Conservation (phyloP, 2,797 vertebrate genomes). For the Tympanoctomys barrerae region DNA sequence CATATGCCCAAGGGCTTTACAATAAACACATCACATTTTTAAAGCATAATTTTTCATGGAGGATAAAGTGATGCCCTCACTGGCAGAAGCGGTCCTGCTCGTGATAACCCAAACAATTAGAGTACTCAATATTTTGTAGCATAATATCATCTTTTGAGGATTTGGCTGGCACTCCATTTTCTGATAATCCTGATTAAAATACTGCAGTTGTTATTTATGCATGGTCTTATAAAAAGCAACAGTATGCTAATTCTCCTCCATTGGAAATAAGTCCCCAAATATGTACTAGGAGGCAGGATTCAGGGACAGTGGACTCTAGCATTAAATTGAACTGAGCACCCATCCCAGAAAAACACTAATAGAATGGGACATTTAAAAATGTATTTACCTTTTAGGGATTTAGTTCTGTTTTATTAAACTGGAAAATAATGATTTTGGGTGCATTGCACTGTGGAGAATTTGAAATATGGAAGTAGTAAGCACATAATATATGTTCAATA, state of each 20-base stretch:
- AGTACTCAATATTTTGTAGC: neutral
- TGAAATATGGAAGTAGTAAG: neutral
- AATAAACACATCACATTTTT: constrained; percentile 68
- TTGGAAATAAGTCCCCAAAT: neutral
- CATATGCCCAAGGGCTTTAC: constrained; percentile 67
- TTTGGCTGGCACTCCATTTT: neutral
- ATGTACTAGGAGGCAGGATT: neutral
- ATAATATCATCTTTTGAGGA: neutral
- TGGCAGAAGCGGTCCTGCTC: neutral
- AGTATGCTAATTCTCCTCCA: neutral
- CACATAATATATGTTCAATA: neutral
- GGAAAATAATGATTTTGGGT: neutral
- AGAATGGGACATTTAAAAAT: neutral
- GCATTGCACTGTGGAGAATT: neutral
- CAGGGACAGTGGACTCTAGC: neutral
- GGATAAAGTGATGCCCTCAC: constrained; percentile 7
- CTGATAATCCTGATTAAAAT: neutral
- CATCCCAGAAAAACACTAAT: neutral
- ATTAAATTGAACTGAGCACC: accelerated
- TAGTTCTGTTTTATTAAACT: neutral
- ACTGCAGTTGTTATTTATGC: neutral
- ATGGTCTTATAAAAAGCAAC: neutral
- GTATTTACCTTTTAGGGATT: neutral
- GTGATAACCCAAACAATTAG: neutral
- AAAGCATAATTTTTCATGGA: constrained; percentile 54